A percentile compares a stretch with the other conserved stretches of the same genome.
Conservation (phyloP, 92 coral and sea anemone genomes). For the Palythoa heliodiscus region DNA sequence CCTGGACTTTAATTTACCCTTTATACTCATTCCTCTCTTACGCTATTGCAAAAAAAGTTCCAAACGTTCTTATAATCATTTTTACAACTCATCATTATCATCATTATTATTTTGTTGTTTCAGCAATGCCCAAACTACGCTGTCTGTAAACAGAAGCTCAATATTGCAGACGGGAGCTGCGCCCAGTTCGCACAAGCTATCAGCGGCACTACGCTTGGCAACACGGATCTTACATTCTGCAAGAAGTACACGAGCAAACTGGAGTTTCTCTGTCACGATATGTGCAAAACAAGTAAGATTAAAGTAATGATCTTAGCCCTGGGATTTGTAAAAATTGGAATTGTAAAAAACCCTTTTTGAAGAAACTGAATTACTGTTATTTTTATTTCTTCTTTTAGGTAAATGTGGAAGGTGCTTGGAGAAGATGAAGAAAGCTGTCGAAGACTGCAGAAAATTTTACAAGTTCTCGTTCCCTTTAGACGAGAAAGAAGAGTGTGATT, state of each 20-base stretch:
- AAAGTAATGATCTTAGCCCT: too few species aligned
- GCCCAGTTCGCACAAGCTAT: slow-evolving; percentile 10
- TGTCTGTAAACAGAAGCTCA: slow-evolving; percentile 13
- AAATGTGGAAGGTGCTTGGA: slow-evolving; percentile 17
- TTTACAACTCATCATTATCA: too few species aligned
- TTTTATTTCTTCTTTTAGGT: neutral
- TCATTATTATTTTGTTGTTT: neutral
- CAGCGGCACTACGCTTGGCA: slow-evolving; percentile 4
- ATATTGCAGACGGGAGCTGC: slow-evolving; percentile 10
- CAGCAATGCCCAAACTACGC: neutral
- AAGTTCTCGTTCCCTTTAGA: slow-evolving; percentile 26
- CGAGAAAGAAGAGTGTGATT: slow-evolving; percentile 15
- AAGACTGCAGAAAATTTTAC: slow-evolving; percentile 3
- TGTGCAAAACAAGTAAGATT: slow-evolving; percentile 28
- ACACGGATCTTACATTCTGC: slow-evolving; percentile 30
- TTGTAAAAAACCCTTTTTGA: too few species aligned
- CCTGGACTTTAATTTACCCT: too few species aligned
- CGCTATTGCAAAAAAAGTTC: too few species aligned
- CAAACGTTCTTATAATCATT: too few species aligned
- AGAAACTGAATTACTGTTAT: neutral
- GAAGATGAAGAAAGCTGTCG: slow-evolving; percentile 10
- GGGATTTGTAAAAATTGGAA: too few species aligned
- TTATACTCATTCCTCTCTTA: too few species aligned
- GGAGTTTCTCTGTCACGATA: slow-evolving; percentile 31
- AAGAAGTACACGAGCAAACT: slow-evolving; percentile 30